Base-by-base conservation (phyloP, 2,797 vertebrate species). In the Orientallactaga sibirica region DNA sequence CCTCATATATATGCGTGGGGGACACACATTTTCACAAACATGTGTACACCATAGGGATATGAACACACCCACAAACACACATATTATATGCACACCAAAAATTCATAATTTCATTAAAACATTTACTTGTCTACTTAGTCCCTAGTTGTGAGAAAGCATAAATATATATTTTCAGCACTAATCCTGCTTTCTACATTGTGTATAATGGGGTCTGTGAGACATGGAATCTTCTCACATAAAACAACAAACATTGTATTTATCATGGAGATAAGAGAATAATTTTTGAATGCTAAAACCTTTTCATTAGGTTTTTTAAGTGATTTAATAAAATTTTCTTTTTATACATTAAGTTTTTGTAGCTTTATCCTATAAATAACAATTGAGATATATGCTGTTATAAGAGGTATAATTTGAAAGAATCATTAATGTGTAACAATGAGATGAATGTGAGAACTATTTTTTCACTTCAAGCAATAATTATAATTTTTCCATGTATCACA, bases 301-400 rank as follows among this genome's bases (percentile, higher is more conserved):
- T 0, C 14, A 10, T 62, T 79, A 33, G 22, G 14, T 48, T 75
- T 68, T 27, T 41, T 61, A 6, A 24, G 5, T 76, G 8, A 10
- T 19, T 92, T 48, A 58, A 33, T 93, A 90, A 76, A 86, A 33
- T 4, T 71, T 77, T 91, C 18, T 37, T 91, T 27, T 81, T 62
- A 67, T 68, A 62, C 77, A 79, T 62, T 48, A 73, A 88, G 5
- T 58, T 58, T 58, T 58, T 58, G 55, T 58, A 58, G 55, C 2
- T 58, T 90, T 86, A 0, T 84, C 62, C 16, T 92, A 43, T 18
- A 43, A 75, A 41, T 52, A 68, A 81, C 75, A 85, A 55, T 1
- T 86, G 20, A 94, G 64, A 41, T 55, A 29, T 22, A 68, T 52
- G 7, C 62, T 74, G 12, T 70, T 64, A 68, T 20, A 55, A 20